These are phyloP conservation scores for Pteruthius melanotis DNA, from an alignment of 2,113 vertebrate genomes.

Conservation along the genomic window DNA sequence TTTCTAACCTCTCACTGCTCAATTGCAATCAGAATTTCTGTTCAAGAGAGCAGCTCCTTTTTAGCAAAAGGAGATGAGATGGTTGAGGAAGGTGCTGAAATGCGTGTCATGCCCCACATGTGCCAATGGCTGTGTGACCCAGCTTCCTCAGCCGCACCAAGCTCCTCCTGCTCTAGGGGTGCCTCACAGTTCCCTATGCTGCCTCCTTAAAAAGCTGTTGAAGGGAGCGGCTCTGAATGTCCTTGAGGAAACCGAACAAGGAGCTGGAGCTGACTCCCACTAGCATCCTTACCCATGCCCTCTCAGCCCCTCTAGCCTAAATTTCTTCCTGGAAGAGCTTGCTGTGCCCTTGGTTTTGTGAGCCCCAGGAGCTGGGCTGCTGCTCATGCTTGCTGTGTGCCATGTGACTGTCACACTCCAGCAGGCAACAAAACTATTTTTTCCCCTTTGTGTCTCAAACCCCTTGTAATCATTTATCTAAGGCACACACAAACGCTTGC, in stretches of 20 bases:
- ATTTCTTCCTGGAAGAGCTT: neutral
- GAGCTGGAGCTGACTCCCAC: neutral
- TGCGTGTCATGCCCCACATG: accelerated
- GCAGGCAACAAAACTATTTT: neutral
- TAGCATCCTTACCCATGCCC: accelerated
- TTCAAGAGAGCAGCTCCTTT: neutral
- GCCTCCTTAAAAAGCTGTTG: neutral
- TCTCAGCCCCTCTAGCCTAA: neutral
- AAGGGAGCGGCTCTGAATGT: neutral
- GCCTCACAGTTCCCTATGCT: accelerated
- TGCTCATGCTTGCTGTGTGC: accelerated
- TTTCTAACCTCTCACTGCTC: neutral
- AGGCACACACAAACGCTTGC: neutral
- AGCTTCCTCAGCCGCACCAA: accelerated
- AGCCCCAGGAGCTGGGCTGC: neutral
- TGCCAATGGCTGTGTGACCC: neutral
- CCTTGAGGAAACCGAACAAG: neutral
- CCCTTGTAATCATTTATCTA: conserved; percentile 33
- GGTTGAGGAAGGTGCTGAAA: neutral
- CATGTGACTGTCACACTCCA: neutral
- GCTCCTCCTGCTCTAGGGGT: accelerated
- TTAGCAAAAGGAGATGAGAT: neutral
- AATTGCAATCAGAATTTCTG: neutral
- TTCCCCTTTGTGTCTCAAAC: conserved; percentile 14
- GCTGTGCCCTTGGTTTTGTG: neutral